These are phyloP conservation scores for Euzophera pinguis DNA, from an alignment of 2,888 invertebrate species.

Conservation along the genomic window DNA sequence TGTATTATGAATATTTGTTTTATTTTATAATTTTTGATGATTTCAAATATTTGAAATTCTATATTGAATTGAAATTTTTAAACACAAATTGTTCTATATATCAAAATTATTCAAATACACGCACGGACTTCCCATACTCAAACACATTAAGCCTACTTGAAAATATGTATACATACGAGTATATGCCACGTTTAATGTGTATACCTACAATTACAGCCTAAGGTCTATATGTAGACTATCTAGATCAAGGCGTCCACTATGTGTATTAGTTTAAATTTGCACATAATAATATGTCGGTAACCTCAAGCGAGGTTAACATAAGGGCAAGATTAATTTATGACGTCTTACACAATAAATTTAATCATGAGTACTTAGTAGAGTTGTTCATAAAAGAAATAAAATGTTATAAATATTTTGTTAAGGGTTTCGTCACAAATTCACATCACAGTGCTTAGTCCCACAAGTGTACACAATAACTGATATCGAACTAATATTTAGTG, in stretches of 20 bases:
- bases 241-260: background rate
- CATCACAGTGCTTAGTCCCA: background rate
- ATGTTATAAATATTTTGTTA: background rate
- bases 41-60: too few species aligned
- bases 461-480: background rate
- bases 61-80: too few species aligned
- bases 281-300: background rate
- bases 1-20: too few species aligned
- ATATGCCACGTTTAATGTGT: background rate
- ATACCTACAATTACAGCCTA: background rate
- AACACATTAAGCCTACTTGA: too few species aligned
- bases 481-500: slow-evolving; percentile 9
- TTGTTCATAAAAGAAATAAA: too few species aligned
- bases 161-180: background rate
- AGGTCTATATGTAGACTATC: background rate
- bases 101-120: too few species aligned
- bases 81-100: too few species aligned
- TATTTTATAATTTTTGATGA: too few species aligned
- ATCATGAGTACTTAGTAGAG: too few species aligned
- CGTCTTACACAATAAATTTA: background rate
- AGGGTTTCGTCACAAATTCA: background rate
- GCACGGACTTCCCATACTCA: too few species aligned
- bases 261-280: background rate
- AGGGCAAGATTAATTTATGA: background rate
- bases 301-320: background rate